Percentiles rank a stretch among this genome's conserved stretches.
phyloP scores from a whole-genome alignment of 2,797 vertebrate species.

The Tachyglossus aculeatus region DNA sequence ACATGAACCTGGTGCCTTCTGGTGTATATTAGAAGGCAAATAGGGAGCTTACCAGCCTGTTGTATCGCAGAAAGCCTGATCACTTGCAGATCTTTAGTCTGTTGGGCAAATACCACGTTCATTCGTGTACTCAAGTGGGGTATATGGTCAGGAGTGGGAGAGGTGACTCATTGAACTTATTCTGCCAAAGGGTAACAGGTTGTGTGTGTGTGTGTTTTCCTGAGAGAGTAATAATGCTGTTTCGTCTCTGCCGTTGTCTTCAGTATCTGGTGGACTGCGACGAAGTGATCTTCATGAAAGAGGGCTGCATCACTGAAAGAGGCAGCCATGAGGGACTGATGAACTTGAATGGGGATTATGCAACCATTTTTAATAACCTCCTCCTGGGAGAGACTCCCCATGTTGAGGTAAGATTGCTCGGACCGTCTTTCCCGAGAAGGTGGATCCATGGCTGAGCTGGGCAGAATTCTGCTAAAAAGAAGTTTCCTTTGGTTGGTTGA shows the following conservation, averaged over 20 bases:
- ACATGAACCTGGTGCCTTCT: background rate
- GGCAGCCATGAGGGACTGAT: slow-evolving; percentile 90
- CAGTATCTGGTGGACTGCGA: slow-evolving; percentile 93
- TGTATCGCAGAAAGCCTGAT: background rate
- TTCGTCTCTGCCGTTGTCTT: slow-evolving; percentile 36
- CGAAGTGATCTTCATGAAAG: slow-evolving; percentile 91
- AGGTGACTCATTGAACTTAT: background rate
- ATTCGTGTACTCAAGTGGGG: background rate
- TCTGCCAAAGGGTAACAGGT: background rate
- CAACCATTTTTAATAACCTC: slow-evolving; percentile 90
- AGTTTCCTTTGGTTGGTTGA: too few species aligned
- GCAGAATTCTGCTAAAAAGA: too few species aligned
- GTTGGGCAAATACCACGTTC: background rate
- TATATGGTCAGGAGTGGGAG: background rate
- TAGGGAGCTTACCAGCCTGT: background rate
- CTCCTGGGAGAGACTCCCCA: slow-evolving; percentile 88
- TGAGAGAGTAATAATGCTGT: background rate
- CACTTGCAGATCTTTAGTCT: background rate
- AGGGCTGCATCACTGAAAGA: slow-evolving; percentile 87
- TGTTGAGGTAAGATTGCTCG: slow-evolving; percentile 78
- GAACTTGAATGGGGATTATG: slow-evolving; percentile 88
- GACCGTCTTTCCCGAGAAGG: background rate
- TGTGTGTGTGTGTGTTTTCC: background rate
- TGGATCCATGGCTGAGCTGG: fast-evolving
- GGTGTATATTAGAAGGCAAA: background rate